Evolutionary conservation across 1,140 invertebrate genomes (phyloP), one percentile per base, ranked within the genome.

Genomic region (Homalodisca vitripennis): DNA sequence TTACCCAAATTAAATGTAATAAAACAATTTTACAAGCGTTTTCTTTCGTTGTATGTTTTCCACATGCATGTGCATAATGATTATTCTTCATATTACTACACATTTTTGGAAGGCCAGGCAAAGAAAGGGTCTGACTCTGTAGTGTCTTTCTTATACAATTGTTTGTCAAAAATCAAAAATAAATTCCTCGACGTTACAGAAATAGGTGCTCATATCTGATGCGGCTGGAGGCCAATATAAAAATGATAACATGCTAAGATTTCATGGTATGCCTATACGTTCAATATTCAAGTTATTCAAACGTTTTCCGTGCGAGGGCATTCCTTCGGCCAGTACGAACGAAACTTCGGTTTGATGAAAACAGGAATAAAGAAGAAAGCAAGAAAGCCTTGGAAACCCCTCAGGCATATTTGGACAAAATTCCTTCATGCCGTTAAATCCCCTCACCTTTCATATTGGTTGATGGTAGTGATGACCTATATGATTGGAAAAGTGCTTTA

Each of bases 61-160:
- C 69, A 71, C 31, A 55, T 71, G 17, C 70, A 71, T 46, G 47
- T 68, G 1, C 64, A 68, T 31, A 70, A 70, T 51, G 64, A 67
- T 51, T 20, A 66, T 26, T 3, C 32, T 3, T 55, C 70, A 3
- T 68, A 26, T 63, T 32, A 68, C 10, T 71, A 71, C 30, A 53
- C n/a, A 6, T 71, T 67, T 60, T 2, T 68, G 3, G 70, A 71
- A 29, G 27, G 24, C 1, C 22, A 71, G 29, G 65, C 46, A 12
- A 53, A 67, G 31, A 71, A 71, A 31, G 65, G 47, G 32, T 14
- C 30, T 13, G 41, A 71, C 26, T 32, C 34, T 3, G 69, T 70
- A 2, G 57, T 27, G 3, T 62, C 57, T 17, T 62, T 62, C 57
- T 3, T 62, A 2, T 62, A 24, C 3, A 26, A 62, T 20, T 62